A percentile compares a stretch with the other conserved stretches of the same genome.
phyloP scores from a whole-genome alignment of 2,888 invertebrate species.

The Baronia brevicornis region DNA sequence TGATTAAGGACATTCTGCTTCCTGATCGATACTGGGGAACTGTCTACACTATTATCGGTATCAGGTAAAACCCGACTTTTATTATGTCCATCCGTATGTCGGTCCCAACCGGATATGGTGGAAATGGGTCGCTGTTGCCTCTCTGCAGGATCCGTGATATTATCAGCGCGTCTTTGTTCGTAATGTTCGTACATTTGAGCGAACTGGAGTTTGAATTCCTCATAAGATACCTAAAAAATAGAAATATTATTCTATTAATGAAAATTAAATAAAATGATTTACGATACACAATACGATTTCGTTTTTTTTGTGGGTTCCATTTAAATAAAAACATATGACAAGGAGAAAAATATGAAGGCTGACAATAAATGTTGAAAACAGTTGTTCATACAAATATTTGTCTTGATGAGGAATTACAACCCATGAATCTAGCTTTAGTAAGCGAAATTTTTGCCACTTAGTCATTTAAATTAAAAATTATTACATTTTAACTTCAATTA shows the following conservation, averaged over 20 bases:
- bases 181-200: conserved; percentile 98
- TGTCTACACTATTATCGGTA: conserved; percentile 34
- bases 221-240: conserved; percentile 89
- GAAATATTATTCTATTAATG: neutral
- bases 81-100: conserved; percentile 51
- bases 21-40: conserved; percentile 32
- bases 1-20: conserved; percentile 52
- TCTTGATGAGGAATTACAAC: no score
- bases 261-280: neutral
- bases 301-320: no score
- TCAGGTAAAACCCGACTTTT: conserved; percentile 25
- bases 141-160: conserved; percentile 95
- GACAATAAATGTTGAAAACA: no score
- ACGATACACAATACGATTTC: no score
- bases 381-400: no score
- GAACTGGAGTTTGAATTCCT: conserved; percentile 98
- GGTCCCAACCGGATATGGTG: conserved; percentile 96
- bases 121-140: conserved; percentile 95
- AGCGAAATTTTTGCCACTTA: no score
- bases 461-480: no score
- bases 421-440: no score
- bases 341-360: neutral
- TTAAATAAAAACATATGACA: no score
- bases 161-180: conserved; percentile 93
- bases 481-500: no score